Percentiles rank a stretch among this genome's conserved stretches.
These are phyloP conservation scores for Drosophila nigromelanica DNA, from an alignment of 1,140 invertebrate genomes.

Conservation along the genomic window DNA sequence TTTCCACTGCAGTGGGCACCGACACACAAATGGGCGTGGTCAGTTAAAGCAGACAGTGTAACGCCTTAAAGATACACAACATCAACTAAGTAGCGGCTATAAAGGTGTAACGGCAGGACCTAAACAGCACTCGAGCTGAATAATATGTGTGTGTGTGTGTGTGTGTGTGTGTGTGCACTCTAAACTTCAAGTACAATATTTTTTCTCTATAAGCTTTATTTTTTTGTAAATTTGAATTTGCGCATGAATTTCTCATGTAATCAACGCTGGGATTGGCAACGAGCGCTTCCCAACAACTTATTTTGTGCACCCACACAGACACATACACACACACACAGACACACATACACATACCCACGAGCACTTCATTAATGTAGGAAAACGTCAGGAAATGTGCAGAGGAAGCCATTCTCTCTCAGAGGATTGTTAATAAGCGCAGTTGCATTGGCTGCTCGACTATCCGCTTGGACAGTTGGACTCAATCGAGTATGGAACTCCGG, in stretches of 20 bases:
- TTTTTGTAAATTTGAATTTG: conserved; percentile 67
- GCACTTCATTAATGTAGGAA: conserved; percentile 76
- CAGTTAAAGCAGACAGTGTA: conserved; percentile 1
- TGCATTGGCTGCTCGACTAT: conserved; percentile 40
- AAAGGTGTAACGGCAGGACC: conserved; percentile 2
- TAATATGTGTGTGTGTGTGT: conserved; percentile 12
- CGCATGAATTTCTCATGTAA: conserved; percentile 80
- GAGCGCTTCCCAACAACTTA: conserved; percentile 43
- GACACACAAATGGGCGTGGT: conserved; percentile 18
- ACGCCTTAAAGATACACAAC: conserved; percentile 15
- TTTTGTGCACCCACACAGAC: not conserved
- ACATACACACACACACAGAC: no score
- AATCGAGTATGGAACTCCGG: conserved; percentile 2
- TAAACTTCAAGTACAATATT: conserved; percentile 26
- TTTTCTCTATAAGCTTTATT: conserved; percentile 45
- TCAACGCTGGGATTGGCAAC: conserved; percentile 54
- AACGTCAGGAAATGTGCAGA: conserved; percentile 51
- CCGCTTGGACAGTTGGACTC: conserved; percentile 17
- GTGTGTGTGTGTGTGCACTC: not conserved
- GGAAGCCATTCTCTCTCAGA: conserved; percentile 47
- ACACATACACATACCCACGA: conserved; percentile 35
- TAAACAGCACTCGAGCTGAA: conserved; percentile 51
- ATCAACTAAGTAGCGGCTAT: not conserved
- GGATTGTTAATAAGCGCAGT: conserved; percentile 76
- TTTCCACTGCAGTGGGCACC: conserved; percentile 55